These are phyloP conservation scores for Acrocephalus kingi DNA, from an alignment of 2,113 vertebrate species.

Conservation along the genomic window DNA sequence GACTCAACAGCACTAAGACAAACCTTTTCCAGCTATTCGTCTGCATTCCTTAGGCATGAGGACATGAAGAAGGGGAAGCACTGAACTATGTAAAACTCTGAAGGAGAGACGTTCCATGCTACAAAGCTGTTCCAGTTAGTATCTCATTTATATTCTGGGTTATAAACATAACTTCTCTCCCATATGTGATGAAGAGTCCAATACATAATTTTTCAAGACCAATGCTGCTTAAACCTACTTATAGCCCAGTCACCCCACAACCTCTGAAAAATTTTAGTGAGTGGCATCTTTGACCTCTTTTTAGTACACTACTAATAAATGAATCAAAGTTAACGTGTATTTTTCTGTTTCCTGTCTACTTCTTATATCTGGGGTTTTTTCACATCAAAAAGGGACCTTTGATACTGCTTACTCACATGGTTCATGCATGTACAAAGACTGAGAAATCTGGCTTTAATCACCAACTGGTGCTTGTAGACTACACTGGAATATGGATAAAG, in stretches of 20 bases:
- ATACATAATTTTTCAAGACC: slow-evolving; percentile 1
- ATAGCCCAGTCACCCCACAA: background rate
- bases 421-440: background rate
- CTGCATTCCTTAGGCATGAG: slow-evolving; percentile 46
- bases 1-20: slow-evolving; percentile 22
- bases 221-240: background rate
- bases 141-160: slow-evolving; percentile 41
- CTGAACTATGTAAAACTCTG: slow-evolving; percentile 22
- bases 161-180: slow-evolving; percentile 30
- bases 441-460: background rate
- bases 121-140: slow-evolving; percentile 6
- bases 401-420: background rate
- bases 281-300: background rate
- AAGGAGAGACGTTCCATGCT: slow-evolving; percentile 3
- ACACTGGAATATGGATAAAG: background rate
- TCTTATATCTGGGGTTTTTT: background rate
- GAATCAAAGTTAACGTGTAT: background rate
- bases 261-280: background rate
- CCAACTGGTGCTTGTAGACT: background rate
- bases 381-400: background rate
- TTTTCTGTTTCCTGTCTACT: background rate
- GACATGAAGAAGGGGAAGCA: slow-evolving; percentile 37
- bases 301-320: background rate
- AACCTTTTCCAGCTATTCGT: slow-evolving; percentile 51
- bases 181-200: background rate